Evolutionary conservation across 2,797 vertebrate genomes (phyloP).

Genomic region (Tokudaia tokunoshimensis): DNA sequence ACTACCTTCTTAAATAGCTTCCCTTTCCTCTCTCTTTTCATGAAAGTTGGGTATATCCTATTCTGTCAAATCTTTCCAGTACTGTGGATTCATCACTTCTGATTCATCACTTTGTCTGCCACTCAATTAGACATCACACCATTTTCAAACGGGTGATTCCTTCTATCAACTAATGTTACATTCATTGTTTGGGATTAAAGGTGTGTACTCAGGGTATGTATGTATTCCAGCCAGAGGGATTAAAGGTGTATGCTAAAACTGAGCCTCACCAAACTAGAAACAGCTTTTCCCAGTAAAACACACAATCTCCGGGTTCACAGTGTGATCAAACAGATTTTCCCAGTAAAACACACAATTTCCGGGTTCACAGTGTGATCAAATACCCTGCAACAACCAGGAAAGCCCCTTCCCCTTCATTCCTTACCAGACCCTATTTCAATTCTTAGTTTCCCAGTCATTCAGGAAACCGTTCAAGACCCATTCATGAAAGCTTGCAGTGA

Average conservation of each 20-base stretch:
- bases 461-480: slow-evolving; percentile 13
- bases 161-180: no score
- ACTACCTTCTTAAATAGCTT: neutral
- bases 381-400: neutral
- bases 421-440: slow-evolving; percentile 24
- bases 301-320: neutral
- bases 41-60: neutral
- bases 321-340: neutral
- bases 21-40: neutral
- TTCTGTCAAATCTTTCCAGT: neutral
- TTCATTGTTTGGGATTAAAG: neutral
- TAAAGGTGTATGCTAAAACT: neutral
- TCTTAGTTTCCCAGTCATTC: slow-evolving; percentile 29
- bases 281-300: neutral
- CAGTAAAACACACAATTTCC: neutral
- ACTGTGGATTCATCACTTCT: no score
- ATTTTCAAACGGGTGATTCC: no score
- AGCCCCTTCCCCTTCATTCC: neutral
- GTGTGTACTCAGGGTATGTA: neutral
- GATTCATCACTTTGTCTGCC: neutral
- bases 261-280: neutral
- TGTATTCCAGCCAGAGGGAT: neutral
- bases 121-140: neutral
- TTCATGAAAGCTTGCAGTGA: slow-evolving; percentile 18
- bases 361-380: neutral